Base-by-base conservation (phyloP, 2,888 invertebrate species). In the Trachelus stipa region DNA sequence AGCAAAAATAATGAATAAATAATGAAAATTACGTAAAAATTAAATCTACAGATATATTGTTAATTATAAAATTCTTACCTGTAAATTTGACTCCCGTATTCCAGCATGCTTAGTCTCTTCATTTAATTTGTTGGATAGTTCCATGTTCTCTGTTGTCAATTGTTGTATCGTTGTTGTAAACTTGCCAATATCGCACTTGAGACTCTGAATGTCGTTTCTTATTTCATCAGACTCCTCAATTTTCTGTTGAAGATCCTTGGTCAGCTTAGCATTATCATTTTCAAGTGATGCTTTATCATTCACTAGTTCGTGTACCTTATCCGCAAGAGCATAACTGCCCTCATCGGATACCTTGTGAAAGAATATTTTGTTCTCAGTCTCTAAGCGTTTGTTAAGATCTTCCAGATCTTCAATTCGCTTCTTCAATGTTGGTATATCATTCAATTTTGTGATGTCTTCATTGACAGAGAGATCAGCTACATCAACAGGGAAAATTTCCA, bases 91-190 rank as follows among this genome's bases (percentile, higher is more conserved):
- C 73, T 84, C 80, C 4, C 80, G 73, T 73, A 85, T 77, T 34
- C 82, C 79, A 12, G 83, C 81, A 4, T 80, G 81, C 33, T 85
- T 83, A 69, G 84, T 86, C 33, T 88, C 87, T 1, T 79, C 78
- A 1, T 78, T 82, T 30, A 91, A 84, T 80, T 88, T 87, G 23
- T 75, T 84, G 4, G 86, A 81, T 76, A 90, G 79, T 12, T 88
- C 88, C 73, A 84, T 84, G 79, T 91, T 91, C 80, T 91, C 91
- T 3, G 80, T 85, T 1, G 85, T 90, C 30, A 91, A 80, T 23
- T 85, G 71, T 73, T 80, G 79, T 75, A 91, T 83, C 1, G 89
- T 89, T 77, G 87, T 78, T 34, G 89, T 81, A 12, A 91, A 81
- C 31, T 84, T 83, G 71, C 86, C 83, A 34, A 90, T 87, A 33